Evolutionary conservation across 2,113 vertebrate species (phyloP).

Genomic region (Phodopus roborovskii): DNA sequence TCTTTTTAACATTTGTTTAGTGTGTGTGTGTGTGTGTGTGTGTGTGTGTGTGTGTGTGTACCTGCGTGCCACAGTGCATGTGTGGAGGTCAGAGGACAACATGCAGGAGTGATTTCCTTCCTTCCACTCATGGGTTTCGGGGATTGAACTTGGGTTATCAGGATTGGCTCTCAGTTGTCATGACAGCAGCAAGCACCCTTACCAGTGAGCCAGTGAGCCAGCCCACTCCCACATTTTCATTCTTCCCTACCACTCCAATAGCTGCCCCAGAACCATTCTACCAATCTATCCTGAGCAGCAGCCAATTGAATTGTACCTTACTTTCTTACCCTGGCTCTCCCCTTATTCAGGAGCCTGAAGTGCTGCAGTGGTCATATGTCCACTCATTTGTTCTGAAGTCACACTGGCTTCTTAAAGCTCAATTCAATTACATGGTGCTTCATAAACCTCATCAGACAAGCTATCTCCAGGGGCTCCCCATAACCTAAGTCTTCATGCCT

Average conservation of each 20-base stretch:
- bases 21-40: neutral
- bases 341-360: neutral
- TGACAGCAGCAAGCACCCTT: neutral
- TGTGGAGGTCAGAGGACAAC: neutral
- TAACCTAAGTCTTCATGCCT: neutral
- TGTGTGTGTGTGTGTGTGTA: neutral
- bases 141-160: neutral
- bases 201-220: neutral
- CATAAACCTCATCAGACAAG: neutral
- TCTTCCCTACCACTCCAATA: rapidly evolving
- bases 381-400: neutral
- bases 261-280: neutral
- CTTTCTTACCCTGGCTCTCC: neutral
- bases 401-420: neutral
- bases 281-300: neutral
- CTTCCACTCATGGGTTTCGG: neutral
- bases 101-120: neutral
- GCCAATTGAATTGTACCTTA: rapidly evolving
- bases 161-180: neutral
- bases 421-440: neutral
- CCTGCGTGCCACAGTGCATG: neutral
- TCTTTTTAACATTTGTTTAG: neutral
- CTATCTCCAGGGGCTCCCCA: neutral
- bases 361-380: neutral
- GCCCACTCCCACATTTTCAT: rapidly evolving